phyloP scores from a whole-genome alignment of 1,140 invertebrate species.

The Adoxophyes honmai region DNA sequence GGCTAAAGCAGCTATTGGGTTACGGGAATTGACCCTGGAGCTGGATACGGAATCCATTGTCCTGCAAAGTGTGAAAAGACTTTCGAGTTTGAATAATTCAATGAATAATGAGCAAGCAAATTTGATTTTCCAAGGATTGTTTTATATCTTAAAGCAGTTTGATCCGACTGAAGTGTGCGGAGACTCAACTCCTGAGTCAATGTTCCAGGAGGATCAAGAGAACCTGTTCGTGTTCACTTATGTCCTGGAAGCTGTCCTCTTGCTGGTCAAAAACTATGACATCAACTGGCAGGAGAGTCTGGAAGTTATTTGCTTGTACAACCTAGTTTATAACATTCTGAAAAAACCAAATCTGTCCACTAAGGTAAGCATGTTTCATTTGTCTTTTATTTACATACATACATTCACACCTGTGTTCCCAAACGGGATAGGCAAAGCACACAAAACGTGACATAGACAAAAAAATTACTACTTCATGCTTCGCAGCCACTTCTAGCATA shows the following conservation, averaged over 20 bases:
- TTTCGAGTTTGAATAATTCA: constrained; percentile 76
- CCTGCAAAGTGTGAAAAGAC: constrained; percentile 80
- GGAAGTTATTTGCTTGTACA: constrained; percentile 81
- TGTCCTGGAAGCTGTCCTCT: constrained; percentile 80
- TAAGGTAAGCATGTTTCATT: constrained; percentile 63
- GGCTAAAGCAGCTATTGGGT: constrained; percentile 79
- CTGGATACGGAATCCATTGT: constrained; percentile 77
- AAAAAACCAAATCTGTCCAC: constrained; percentile 73
- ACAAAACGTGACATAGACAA: too few species aligned
- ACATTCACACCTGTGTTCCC: too few species aligned
- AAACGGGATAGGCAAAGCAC: too few species aligned
- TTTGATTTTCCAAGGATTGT: constrained; percentile 83
- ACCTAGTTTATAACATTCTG: constrained; percentile 75
- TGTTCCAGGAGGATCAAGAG: constrained; percentile 39
- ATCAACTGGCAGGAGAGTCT: constrained; percentile 86
- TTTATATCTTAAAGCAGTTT: constrained; percentile 82
- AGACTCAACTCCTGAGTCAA: constrained; percentile 27
- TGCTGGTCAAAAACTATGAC: constrained; percentile 82
- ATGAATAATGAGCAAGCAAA: constrained; percentile 81
- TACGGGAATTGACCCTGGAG: constrained; percentile 76
- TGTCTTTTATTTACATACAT: constrained; percentile 16
- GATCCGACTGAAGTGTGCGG: constrained; percentile 43
- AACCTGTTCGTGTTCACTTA: constrained; percentile 65
- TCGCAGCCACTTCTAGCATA: too few species aligned
- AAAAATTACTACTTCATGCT: too few species aligned